Percentiles rank a stretch among this genome's conserved stretches.
These are phyloP conservation scores for Tragelaphus strepsiceros DNA, from an alignment of 2,113 vertebrate genomes.

Conservation along the genomic window DNA sequence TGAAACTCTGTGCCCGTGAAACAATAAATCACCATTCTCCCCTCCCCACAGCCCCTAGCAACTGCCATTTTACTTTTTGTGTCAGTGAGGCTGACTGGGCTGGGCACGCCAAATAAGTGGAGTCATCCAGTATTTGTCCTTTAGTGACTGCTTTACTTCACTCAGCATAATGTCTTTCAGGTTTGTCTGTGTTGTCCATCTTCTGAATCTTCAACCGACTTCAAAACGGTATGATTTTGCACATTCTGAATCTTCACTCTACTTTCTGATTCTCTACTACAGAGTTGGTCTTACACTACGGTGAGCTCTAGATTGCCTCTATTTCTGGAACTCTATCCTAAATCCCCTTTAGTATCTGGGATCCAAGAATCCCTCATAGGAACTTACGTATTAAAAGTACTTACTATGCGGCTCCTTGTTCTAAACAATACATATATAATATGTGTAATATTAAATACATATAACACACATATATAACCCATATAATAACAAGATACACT, in stretches of 20 bases:
- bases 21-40: not conserved
- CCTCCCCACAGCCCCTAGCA: not conserved
- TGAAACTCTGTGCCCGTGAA: not conserved
- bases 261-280: not conserved
- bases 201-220: not conserved
- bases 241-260: not conserved
- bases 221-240: not conserved
- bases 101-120: rapidly evolving
- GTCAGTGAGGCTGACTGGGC: not conserved
- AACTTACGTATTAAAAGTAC: not conserved
- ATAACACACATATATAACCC: not conserved
- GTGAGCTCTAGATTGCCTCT: not conserved
- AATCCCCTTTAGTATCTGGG: not conserved
- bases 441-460: not conserved
- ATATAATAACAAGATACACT: not conserved
- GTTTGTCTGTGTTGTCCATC: not conserved
- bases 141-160: not conserved
- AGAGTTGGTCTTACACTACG: not conserved
- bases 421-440: not conserved
- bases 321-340: not conserved
- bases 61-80: not conserved
- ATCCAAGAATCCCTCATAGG: not conserved
- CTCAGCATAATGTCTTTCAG: not conserved
- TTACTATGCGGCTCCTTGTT: not conserved
- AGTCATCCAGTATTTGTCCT: not conserved